Evolutionary conservation across 1,140 invertebrate species (phyloP), one percentile per base, ranked within the genome.

Genomic region (Danaus melanippus): DNA sequence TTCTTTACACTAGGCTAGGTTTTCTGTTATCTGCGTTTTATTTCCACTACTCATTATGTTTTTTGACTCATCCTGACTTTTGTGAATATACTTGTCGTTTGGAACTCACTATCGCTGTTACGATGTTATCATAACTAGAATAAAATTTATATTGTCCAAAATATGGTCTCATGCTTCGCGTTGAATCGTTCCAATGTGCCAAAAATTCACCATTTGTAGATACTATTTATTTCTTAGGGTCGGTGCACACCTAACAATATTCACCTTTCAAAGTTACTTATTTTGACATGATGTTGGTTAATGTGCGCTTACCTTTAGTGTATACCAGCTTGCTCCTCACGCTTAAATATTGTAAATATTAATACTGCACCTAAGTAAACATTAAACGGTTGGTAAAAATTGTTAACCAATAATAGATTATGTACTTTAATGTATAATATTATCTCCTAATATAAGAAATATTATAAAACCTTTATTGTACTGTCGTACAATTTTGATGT

Each of bases 331-430:
- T 85, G 71, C 70, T 62, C 70, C 60, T 69, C 81, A 85, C 81
- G 81, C 81, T 83, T 80, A 67, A 71, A 64, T 52, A 74, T 56
- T 85, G 79, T 83, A 83, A 78, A 85, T 83, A 80, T 67, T 62
- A 61, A 64, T 71, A 71, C 56, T 81, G 81, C 81, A 84, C 81
- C 76, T 65, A 70, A 66, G 42, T 58, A 48, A 53, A 58, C 43
- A 58, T 53, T 58, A 48, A 58, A 55, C 8, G 15, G 41, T 43
- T 48, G 12, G 64, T 61, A 61, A 68, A 64, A 60, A 60, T 71
- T 66, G 69, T 74, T 72, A 61, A 63, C 55, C 57, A 72, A 72
- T 32, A 46, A 65, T 71, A 71, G 72, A 65, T 64, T 52, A 62
- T 56, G 49, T 63, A 56, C 15, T 44, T 46, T n/a, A 56, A 49